Conservation (phyloP, 2,113 vertebrate genomes). For the Leucosticte australis region DNA sequence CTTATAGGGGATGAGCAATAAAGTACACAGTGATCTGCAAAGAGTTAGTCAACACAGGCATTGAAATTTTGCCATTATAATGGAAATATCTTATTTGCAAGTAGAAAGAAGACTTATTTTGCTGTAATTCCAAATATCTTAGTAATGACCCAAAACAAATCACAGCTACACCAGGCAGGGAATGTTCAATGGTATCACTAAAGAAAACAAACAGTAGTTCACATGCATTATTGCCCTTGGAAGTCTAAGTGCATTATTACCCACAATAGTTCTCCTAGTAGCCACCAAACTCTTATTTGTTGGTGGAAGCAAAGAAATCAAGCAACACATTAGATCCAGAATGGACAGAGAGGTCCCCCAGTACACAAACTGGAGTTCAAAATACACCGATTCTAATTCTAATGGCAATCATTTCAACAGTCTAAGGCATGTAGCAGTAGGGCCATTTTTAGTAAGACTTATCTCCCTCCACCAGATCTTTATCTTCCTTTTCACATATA, state of each 20-base stretch:
- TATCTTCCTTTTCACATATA: neutral
- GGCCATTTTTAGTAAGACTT: neutral
- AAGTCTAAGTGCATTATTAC: neutral
- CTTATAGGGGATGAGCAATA: neutral
- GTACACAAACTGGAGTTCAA: neutral
- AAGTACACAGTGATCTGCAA: neutral
- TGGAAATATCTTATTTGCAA: neutral
- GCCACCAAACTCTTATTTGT: neutral
- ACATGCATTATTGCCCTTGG: neutral
- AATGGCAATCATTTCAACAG: neutral
- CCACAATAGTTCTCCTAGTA: neutral
- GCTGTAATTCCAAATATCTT: neutral
- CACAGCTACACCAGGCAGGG: neutral
- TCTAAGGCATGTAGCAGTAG: neutral
- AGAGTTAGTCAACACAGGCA: neutral
- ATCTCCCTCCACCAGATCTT: neutral
- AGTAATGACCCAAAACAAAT: slow-evolving; percentile 1
- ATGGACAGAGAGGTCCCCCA: neutral
- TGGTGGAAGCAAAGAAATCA: neutral
- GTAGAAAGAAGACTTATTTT: neutral
- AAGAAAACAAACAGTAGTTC: neutral
- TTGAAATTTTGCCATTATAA: neutral
- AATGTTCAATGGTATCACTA: neutral
- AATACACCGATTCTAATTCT: neutral
- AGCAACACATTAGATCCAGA: neutral